Base-by-base conservation (phyloP, 2,797 vertebrate genomes). In the Gorsachius magnificus region DNA sequence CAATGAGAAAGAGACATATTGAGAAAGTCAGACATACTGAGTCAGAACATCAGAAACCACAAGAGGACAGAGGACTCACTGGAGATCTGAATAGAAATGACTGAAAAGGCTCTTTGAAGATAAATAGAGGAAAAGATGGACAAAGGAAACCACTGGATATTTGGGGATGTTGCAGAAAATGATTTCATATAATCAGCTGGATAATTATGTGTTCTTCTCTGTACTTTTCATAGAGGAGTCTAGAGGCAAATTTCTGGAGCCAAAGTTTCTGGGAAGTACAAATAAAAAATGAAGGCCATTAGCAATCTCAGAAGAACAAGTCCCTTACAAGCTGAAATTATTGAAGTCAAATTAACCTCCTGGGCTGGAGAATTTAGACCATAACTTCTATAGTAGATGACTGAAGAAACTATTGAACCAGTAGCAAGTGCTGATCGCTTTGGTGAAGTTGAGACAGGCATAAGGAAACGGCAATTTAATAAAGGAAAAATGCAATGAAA, bases 41-140 rank as follows among this genome's bases (percentile, higher is more conserved):
- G 48, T 77, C 50, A 95, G 93, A 92, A 83, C 41, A 89, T 82
- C 56, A 91, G 64, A 87, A 77, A 79, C 66, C 16, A 74, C 7
- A 83, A 83, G 35, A 76, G 51, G n/a, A 56, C 31, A 93, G 69
- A 82, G 43, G 90, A 45, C 65, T 94, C 66, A 35, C 35, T 72
- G 64, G 38, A 78, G 51, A 84, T 31, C 53, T 82, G 63, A 77
- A 87, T 2, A 89, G 54, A 90, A 94, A 46, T 25, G 24, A 66
- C 45, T 94, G 64, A 95, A 93, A 91, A 75, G 29, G 35, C 10
- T 92, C 61, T 96, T 92, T 76, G 57, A 95, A 80, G n/a, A 85
- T 63, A 87, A 87, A 89, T 0, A 70, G 48, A 87, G 43, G n/a
- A 82, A 82, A 86, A 80, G n/a, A 66, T 46, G 64, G 75, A 84